Evolutionary conservation across 2,113 vertebrate species (phyloP), one percentile per base, ranked within the genome.

Genomic region (Chiloscyllium plagiosum): DNA sequence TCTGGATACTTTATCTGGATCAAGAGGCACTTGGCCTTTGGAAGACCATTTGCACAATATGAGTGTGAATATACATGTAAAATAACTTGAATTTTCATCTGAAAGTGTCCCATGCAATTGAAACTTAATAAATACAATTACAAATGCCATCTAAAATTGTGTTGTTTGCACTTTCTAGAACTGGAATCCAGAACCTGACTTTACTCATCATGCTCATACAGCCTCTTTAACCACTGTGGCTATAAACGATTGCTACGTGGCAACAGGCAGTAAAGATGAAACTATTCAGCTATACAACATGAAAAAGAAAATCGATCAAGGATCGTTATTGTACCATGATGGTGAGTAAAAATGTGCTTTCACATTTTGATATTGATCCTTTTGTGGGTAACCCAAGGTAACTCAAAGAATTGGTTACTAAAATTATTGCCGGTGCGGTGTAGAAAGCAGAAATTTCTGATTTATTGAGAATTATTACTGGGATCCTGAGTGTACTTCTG

Each of bases 241-340:
- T 0, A 97, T 98, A 83, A 99, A 97, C 66, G 98, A 98, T 96
- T 98, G 97, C 96, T 99, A 98, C 0, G 98, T 99, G 0, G 99
- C 98, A 37, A 99, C 99, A 0, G 99, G 99, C 33, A 99, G 99
- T 97, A 98, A 97, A 97, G 99, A 99, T 97, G 99, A 99, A 97
- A 99, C 98, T 0, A 98, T 99, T n/a, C 98, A 99, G 95, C 97
- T 99, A 89, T 99, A 99, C 96, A 98, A 99, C 96, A 98, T 99
- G 98, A 98, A 98, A 96, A 99, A 98, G 96, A 98, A 97, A 94
- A 96, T 96, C 3, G 99, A 99, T 95, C 98, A 99, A 0, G 99
- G 99, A 0, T 97, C 98, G 0, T 87, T 99, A 96, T 96, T 99
- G 93, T 98, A 99, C 65, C 99, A 99, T 96, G 97, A 98, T 0